phyloP scores from a whole-genome alignment of 2,888 invertebrate genomes.

The Yponomeuta plumbellus region DNA sequence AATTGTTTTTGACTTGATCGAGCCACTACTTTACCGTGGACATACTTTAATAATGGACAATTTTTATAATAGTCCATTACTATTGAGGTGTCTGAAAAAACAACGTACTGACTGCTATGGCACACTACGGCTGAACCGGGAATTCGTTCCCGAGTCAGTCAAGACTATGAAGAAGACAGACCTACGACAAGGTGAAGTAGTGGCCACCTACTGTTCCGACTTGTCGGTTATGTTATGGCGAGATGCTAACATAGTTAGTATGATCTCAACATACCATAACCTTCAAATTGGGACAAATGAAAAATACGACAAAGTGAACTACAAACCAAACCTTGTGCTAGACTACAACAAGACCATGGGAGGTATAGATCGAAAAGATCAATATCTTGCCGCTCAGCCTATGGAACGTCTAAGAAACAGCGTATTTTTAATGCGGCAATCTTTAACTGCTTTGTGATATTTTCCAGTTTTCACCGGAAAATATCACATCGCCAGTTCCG shows the following conservation, averaged over 20 bases:
- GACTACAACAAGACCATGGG: conserved; percentile 33
- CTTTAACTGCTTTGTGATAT: conserved; percentile 15
- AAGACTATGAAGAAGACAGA: conserved; percentile 25
- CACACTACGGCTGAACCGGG: conserved; percentile 26
- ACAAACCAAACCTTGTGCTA: conserved; percentile 23
- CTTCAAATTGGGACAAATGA: conserved; percentile 16
- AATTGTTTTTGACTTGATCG: conserved; percentile 25
- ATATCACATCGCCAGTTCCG: conserved; percentile 9
- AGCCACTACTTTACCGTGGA: conserved; percentile 23
- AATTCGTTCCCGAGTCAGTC: conserved; percentile 28
- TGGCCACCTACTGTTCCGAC: conserved; percentile 27
- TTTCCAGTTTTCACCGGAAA: not conserved
- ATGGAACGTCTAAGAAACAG: conserved; percentile 24
- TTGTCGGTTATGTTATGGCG: conserved; percentile 45
- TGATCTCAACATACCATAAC: conserved; percentile 19
- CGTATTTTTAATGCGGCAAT: conserved; percentile 14
- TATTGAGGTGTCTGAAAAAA: conserved; percentile 26
- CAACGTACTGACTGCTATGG: conserved; percentile 26
- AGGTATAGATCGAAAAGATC: conserved; percentile 33
- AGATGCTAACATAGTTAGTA: conserved; percentile 27
- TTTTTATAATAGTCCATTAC: conserved; percentile 33
- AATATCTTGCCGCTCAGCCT: conserved; percentile 28
- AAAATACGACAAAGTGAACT: not conserved
- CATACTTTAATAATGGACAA: conserved; percentile 29
- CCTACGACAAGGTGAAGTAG: conserved; percentile 26